Percentiles rank a stretch among this genome's conserved stretches.
These are phyloP conservation scores for Xenopus petersii DNA, from an alignment of 2,797 vertebrate species.

Conservation along the genomic window DNA sequence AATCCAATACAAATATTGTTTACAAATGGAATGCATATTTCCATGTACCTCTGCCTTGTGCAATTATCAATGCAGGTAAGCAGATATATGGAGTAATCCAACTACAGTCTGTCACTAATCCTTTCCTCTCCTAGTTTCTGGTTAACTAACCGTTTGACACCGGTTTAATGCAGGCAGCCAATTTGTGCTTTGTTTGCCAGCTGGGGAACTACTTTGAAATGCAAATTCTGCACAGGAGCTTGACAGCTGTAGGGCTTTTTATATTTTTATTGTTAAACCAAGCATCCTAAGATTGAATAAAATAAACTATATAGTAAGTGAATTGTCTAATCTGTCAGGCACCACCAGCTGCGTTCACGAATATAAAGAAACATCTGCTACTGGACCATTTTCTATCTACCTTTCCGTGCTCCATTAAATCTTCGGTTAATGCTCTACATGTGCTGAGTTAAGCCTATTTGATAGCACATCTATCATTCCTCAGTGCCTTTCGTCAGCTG, in stretches of 20 bases:
- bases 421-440: background rate
- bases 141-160: background rate
- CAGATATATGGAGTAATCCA: too few species aligned
- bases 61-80: too few species aligned
- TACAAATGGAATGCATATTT: too few species aligned
- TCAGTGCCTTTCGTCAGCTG: too few species aligned
- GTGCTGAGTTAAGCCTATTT: too few species aligned
- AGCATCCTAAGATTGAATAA: background rate
- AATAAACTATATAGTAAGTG: background rate
- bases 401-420: background rate
- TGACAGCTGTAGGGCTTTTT: background rate
- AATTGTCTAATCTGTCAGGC: background rate
- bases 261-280: background rate
- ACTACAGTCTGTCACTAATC: background rate
- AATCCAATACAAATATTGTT: too few species aligned
- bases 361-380: constrained; percentile 5
- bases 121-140: background rate
- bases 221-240: constrained; percentile 1
- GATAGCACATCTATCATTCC: too few species aligned
- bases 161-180: background rate
- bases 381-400: constrained; percentile 19
- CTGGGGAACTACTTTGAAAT: constrained; percentile 2
- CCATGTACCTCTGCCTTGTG: too few species aligned
- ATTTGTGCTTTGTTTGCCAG: constrained; percentile 5
- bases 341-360: background rate